Conservation (phyloP, 2,797 vertebrate species). For the Mormyrus proboscirostris region DNA sequence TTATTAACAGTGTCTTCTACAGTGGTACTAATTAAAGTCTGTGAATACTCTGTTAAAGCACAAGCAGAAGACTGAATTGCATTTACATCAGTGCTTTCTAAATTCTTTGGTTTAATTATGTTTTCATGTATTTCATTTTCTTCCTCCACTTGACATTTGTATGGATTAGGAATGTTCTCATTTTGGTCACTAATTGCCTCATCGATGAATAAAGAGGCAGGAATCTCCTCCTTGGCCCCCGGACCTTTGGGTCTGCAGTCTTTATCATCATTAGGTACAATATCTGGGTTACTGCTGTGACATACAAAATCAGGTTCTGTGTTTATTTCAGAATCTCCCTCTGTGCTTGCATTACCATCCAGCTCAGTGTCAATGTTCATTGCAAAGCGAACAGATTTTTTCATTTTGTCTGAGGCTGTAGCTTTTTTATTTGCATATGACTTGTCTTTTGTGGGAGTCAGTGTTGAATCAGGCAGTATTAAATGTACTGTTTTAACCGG, state of each 20-base stretch:
- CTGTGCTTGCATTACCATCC: neutral
- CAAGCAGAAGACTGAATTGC: slow-evolving; percentile 16
- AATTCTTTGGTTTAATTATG: neutral
- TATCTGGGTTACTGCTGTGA: slow-evolving; percentile 19
- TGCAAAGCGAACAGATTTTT: slow-evolving; percentile 56
- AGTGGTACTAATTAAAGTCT: neutral
- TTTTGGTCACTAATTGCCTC: slow-evolving; percentile 16
- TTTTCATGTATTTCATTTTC: slow-evolving; percentile 2
- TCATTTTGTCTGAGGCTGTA: slow-evolving; percentile 35
- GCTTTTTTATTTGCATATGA: slow-evolving; percentile 12
- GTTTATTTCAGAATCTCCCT: slow-evolving; percentile 7
- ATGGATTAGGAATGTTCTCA: slow-evolving; percentile 25
- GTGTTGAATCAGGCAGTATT: slow-evolving; percentile 17
- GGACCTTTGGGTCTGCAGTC: slow-evolving; percentile 13
- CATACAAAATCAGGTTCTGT: slow-evolving; percentile 19
- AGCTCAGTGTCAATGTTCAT: slow-evolving; percentile 30
- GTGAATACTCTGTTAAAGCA: neutral
- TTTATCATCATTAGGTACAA: neutral
- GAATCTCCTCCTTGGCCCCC: neutral
- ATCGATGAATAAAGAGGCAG: slow-evolving; percentile 17
- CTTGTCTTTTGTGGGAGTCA: slow-evolving; percentile 21
- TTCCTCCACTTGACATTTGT: slow-evolving; percentile 19
- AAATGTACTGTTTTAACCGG: slow-evolving; percentile 23
- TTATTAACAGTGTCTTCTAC: neutral
- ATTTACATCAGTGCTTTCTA: slow-evolving; percentile 9